Base-by-base conservation (phyloP, 2,888 invertebrate species). In the Agonum fuliginosum region DNA sequence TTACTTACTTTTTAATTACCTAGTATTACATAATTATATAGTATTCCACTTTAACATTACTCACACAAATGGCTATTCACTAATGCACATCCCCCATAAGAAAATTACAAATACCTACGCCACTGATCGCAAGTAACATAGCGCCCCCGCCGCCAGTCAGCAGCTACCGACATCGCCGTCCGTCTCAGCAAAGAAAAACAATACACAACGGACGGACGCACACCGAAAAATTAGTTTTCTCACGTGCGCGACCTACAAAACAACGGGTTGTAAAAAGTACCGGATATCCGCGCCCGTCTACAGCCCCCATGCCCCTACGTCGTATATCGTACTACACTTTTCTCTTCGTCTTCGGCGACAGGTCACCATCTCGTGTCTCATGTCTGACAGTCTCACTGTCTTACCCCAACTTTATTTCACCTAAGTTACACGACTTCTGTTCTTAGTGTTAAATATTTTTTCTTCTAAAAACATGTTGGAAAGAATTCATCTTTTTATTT, bases 161-260 rank as follows among this genome's bases (percentile, higher is more conserved):
- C 48, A 24, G 24, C 12, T 19, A 20, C 17, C 51, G 51, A 5
- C 17, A n/a, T n/a, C 14, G 62, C 4, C 62, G 27, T 30, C 30
- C 30, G 34, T 62, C 62, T 62, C 17, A n/a, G 27, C 70, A 46
- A 69, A 69, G 69, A 69, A 69, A 69, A 43, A 70, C 17, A 46
- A 43, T 70, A 70, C 70, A 41, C 69, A 14, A 46, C 70, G 70
- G 70, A 70, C 43, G 70, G 70, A 70, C 70, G 43, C 70, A 46
- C 46, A 70, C 70, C 70, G 70, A 70, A 70, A 70, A 70, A 70
- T 70, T 70, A 70, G 70, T 17, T 70, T 70, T 46, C 70, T 70
- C 70, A 70, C 70, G 70, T 70, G 70, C 70, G n/a, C 46, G 46
- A 46, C 43, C 70, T 70, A 46, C 70, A 43, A 46, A 70, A 46